phyloP scores from a whole-genome alignment of 2,888 invertebrate species.

The Limnephilus rhombicus region DNA sequence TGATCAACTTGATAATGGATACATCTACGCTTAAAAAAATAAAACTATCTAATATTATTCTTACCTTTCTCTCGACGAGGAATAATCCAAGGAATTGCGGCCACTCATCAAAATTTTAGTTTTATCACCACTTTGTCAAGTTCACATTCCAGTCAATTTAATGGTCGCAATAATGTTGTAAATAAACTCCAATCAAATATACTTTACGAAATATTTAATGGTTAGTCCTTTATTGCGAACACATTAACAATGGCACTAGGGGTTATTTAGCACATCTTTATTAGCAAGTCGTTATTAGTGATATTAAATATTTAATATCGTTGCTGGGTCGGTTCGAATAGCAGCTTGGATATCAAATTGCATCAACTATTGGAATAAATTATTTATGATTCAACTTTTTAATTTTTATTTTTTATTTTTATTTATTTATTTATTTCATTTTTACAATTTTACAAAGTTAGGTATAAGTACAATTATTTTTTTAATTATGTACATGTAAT shows the following conservation, averaged over 20 bases:
- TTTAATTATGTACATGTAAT: no score
- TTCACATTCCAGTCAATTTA: not conserved
- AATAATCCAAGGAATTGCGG: slow-evolving; percentile 61
- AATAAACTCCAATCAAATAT: not conserved
- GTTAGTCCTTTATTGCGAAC: not conserved
- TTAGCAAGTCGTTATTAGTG: not conserved
- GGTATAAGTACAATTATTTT: no score
- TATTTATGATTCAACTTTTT: not conserved
- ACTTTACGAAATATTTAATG: not conserved
- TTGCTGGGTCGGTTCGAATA: not conserved
- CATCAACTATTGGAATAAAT: not conserved
- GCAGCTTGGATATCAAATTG: not conserved
- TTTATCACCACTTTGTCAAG: slow-evolving; percentile 20
- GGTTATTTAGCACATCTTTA: not conserved
- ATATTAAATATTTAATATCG: not conserved
- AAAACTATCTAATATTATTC: not conserved
- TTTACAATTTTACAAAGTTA: no score
- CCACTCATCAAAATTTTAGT: slow-evolving; percentile 60
- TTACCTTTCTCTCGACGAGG: slow-evolving; percentile 59
- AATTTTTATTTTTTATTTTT: no score
- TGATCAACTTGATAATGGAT: no score
- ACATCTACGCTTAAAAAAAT: no score
- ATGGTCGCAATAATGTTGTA: not conserved
- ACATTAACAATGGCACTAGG: not conserved
- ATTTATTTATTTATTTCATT: no score